Conservation (phyloP, 1,140 invertebrate species). For the Temnothorax curvispinosus region DNA sequence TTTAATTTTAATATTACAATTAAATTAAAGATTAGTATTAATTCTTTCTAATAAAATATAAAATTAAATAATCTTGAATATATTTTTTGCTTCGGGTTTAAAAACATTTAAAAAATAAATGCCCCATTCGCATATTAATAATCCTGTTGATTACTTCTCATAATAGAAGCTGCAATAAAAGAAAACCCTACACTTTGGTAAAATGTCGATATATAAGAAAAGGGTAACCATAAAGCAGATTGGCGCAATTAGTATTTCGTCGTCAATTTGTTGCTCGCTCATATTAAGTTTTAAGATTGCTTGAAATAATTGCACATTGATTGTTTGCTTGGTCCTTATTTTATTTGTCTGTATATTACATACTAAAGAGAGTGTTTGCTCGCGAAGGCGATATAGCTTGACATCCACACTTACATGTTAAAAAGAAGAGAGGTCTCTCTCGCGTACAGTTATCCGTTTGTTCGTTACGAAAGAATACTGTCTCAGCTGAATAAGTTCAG, state of each 20-base stretch:
- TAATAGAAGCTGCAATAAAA: neutral
- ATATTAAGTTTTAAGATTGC: neutral
- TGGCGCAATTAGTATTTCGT: neutral
- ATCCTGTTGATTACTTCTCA: neutral
- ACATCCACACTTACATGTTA: neutral
- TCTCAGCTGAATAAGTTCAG: slow-evolving; percentile 50
- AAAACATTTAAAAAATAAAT: neutral
- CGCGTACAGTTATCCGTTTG: slow-evolving; percentile 35
- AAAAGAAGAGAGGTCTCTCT: neutral
- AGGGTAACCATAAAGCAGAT: neutral
- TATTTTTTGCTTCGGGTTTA: neutral
- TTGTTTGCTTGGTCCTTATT: neutral
- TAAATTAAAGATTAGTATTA: neutral
- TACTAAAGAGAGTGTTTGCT: neutral
- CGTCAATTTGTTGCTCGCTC: neutral
- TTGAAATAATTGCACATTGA: slow-evolving; percentile 24
- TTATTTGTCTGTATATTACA: neutral
- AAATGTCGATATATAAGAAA: neutral
- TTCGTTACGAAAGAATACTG: neutral
- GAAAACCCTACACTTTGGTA: neutral
- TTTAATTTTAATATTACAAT: neutral
- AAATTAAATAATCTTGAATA: neutral
- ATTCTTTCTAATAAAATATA: neutral
- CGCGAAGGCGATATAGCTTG: neutral
- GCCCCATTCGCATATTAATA: neutral